A percentile compares a stretch with the other conserved stretches of the same genome.
Conservation (phyloP, 2,888 invertebrate species). For the Drosophila diplacantha region DNA sequence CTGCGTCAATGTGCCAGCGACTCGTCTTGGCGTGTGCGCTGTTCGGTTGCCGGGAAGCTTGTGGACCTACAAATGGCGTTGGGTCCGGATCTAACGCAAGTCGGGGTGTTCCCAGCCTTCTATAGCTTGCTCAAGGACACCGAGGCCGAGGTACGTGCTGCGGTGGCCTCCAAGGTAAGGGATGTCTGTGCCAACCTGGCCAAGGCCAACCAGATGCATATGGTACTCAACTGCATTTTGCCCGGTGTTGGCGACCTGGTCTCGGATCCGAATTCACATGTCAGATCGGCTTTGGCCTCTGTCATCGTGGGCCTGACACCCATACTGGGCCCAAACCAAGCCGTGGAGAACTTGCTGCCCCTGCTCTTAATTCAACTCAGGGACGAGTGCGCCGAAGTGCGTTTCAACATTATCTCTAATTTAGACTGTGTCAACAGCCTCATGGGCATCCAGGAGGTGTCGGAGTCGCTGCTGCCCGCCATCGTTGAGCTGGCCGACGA, state of each 20-base stretch:
- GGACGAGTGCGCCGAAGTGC: constrained; percentile 99
- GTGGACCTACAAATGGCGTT: constrained; percentile 96
- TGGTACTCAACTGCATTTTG: constrained; percentile 97
- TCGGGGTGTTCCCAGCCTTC: constrained; percentile 95
- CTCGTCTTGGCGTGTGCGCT: constrained; percentile 90
- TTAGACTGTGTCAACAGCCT: constrained; percentile 99
- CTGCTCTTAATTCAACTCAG: constrained; percentile 97
- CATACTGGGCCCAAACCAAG: constrained; percentile 97
- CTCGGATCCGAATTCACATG: constrained; percentile 98
- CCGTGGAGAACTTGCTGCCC: constrained; percentile 96
- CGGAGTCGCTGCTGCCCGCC: constrained; percentile 94
- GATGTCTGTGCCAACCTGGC: constrained; percentile 98
- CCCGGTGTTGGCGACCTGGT: constrained; percentile 98
- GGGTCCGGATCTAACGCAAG: constrained; percentile 95
- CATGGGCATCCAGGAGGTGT: constrained; percentile 90
- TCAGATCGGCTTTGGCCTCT: constrained; percentile 98
- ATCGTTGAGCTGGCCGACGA: constrained; percentile 99
- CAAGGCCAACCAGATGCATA: constrained; percentile 90
- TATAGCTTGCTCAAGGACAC: constrained; percentile 94
- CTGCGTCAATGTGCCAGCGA: constrained; percentile 93
- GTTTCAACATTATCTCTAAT: constrained; percentile 99
- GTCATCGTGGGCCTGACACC: constrained; percentile 99
- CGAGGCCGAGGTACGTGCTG: constrained; percentile 98
- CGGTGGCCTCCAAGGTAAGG: constrained; percentile 95
- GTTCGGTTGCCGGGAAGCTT: constrained; percentile 92